Evolutionary conservation across 1,140 invertebrate species (phyloP).

Genomic region (Adoxophyes honmai): DNA sequence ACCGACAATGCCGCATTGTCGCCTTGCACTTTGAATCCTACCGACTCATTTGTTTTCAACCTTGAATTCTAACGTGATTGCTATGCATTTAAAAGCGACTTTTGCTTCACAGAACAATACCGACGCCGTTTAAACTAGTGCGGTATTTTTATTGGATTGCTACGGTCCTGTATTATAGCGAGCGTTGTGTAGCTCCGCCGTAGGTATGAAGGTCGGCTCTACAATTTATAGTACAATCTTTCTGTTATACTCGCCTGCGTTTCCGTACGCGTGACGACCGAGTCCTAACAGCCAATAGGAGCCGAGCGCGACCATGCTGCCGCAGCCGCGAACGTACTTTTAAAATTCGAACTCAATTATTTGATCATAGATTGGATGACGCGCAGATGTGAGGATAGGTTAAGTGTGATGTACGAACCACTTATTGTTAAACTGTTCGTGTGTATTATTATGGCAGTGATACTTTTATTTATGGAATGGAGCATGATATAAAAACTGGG

Average conservation of each 20-base stretch:
- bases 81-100: not conserved
- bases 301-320: not conserved
- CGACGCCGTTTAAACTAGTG: not conserved
- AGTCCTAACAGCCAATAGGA: conserved; percentile 1
- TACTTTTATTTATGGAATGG: conserved; percentile 10
- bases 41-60: conserved; percentile 4
- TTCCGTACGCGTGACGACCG: conserved; percentile 16
- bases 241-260: conserved; percentile 9
- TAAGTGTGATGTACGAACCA: conserved; percentile 10
- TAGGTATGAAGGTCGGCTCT: conserved; percentile 17
- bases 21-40: not conserved
- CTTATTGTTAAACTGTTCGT: not conserved
- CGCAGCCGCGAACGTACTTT: conserved; percentile 23
- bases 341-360: conserved; percentile 24
- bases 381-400: conserved; percentile 11
- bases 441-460: not conserved
- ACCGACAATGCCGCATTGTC: not conserved
- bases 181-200: not conserved
- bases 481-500: too few relatives aligned
- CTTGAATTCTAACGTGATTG: conserved; percentile 1
- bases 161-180: not conserved
- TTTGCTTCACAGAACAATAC: not conserved
- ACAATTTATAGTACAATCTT: conserved; percentile 20
- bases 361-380: conserved; percentile 19
- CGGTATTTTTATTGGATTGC: conserved; percentile 5